Evolutionary conservation across 2,888 invertebrate genomes (phyloP).

Genomic region (Epiblema foenella): DNA sequence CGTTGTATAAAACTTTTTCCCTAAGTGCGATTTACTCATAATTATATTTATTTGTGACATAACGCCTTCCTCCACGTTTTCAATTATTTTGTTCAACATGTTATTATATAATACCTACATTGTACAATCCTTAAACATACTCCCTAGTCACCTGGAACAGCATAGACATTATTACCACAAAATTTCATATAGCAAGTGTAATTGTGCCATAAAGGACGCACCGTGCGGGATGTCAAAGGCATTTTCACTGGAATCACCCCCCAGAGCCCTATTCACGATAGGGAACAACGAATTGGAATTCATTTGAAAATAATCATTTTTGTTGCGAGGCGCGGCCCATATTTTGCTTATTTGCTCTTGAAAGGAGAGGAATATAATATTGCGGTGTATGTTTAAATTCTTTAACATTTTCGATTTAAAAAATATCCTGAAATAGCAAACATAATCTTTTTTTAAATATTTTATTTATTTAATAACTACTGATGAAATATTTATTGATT

Average conservation of each 20-base stretch:
- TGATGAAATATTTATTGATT: too few relatives aligned
- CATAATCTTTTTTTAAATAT: too few relatives aligned
- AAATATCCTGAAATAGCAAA: too few relatives aligned
- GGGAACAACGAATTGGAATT: slow-evolving; percentile 39
- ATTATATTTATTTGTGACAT: too few relatives aligned
- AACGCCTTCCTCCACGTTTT: too few relatives aligned
- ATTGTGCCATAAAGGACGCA: slow-evolving; percentile 22
- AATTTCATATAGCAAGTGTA: slow-evolving; percentile 29
- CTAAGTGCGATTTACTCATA: too few relatives aligned
- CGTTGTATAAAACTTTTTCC: too few relatives aligned
- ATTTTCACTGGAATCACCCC: slow-evolving; percentile 32
- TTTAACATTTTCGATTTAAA: too few relatives aligned
- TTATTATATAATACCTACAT: too few relatives aligned
- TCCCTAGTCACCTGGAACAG: neutral
- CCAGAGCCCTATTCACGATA: slow-evolving; percentile 29
- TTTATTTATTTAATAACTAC: too few relatives aligned
- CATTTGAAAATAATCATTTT: slow-evolving; percentile 42
- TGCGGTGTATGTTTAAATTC: too few relatives aligned
- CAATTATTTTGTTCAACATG: too few relatives aligned
- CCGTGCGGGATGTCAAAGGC: slow-evolving; percentile 33
- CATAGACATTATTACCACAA: slow-evolving; percentile 18
- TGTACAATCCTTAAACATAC: neutral
- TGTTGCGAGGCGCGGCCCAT: slow-evolving; percentile 12
- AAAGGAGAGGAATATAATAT: neutral
- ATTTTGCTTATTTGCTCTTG: neutral